These are phyloP conservation scores for Danio rerio DNA, from an alignment of 2,113 vertebrate species.

Conservation along the genomic window DNA sequence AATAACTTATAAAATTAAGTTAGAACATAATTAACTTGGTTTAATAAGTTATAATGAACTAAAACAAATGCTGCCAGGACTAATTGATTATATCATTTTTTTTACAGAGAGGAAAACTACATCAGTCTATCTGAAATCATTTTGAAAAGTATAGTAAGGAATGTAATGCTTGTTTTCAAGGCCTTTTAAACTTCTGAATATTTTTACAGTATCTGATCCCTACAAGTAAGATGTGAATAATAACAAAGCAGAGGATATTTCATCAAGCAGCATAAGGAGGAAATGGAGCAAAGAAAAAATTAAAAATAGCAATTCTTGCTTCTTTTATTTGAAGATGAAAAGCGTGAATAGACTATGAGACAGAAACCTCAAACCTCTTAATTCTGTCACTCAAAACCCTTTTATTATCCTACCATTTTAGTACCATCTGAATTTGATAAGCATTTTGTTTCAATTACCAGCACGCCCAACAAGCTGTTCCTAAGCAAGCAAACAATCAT, in stretches of 20 bases:
- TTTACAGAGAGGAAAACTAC: not conserved
- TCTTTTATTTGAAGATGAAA: not conserved
- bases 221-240: slow-evolving; percentile 50
- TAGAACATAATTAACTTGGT: too few relatives aligned
- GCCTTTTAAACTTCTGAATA: slow-evolving; percentile 32
- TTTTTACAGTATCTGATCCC: slow-evolving; percentile 32
- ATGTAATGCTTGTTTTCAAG: not conserved
- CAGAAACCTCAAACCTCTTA: not conserved
- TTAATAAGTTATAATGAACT: too few relatives aligned
- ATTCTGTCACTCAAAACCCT: not conserved
- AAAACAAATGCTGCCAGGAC: too few relatives aligned
- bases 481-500: slow-evolving; percentile 16
- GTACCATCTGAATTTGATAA: slow-evolving; percentile 9
- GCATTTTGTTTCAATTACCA: slow-evolving; percentile 39
- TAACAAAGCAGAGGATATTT: slow-evolving; percentile 35
- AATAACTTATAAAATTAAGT: too few relatives aligned
- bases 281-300: slow-evolving; percentile 12
- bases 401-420: not conserved
- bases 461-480: not conserved
- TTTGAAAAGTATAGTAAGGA: not conserved
- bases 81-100: too few relatives aligned
- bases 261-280: slow-evolving; percentile 38
- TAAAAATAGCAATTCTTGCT: not conserved
- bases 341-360: not conserved
- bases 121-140: not conserved